Evolutionary conservation across 2,113 vertebrate species (phyloP).

Genomic region (Heptranchias perlo): DNA sequence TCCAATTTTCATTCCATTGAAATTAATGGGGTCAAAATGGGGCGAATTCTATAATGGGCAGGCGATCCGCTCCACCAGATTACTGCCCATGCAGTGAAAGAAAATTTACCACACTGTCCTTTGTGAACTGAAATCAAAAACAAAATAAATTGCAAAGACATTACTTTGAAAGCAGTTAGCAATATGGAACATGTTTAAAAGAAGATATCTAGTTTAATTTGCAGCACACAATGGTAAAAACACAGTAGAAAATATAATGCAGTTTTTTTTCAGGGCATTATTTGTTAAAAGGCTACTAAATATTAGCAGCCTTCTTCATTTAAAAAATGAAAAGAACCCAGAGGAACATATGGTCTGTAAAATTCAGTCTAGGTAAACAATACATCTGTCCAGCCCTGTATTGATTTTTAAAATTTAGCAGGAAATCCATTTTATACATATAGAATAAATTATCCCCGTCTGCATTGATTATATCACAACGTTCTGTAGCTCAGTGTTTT

Average conservation of each 20-base stretch:
- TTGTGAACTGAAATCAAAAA: neutral
- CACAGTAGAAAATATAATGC: neutral
- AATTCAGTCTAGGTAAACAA: neutral
- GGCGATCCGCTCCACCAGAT: too few species aligned
- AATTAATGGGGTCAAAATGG: too few species aligned
- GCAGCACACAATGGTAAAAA: neutral
- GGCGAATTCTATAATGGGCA: too few species aligned
- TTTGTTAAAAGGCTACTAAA: too few species aligned
- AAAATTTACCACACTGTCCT: too few species aligned
- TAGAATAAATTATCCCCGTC: neutral
- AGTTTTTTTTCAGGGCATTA: neutral
- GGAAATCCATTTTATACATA: neutral
- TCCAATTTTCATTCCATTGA: too few species aligned
- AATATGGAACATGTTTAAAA: too few species aligned
- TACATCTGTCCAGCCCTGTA: neutral
- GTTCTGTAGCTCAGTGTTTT: neutral
- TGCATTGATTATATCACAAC: neutral
- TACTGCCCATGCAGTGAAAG: too few species aligned
- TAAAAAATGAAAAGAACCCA: neutral
- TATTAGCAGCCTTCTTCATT: too few species aligned
- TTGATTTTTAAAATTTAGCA: neutral
- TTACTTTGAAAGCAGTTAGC: too few species aligned
- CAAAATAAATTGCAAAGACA: neutral
- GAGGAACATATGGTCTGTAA: neutral
- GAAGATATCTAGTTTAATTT: neutral